phyloP scores from a whole-genome alignment of 2,797 vertebrate species.

The Mus minutoides region DNA sequence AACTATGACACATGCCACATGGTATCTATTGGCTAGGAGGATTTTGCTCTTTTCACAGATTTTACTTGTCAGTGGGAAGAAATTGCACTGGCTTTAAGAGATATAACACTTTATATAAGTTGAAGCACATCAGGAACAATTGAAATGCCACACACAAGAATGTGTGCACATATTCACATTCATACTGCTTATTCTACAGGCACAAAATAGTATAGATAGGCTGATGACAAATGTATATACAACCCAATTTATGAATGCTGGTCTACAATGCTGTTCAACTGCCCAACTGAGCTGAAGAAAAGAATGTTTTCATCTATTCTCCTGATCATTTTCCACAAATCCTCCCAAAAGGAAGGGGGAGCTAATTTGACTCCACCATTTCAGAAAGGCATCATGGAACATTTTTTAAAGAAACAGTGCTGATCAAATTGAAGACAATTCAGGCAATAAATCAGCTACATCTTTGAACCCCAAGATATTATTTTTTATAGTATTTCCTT shows the following conservation, averaged over 20 bases:
- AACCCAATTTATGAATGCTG: background rate
- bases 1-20: background rate
- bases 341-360: background rate
- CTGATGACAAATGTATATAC: background rate
- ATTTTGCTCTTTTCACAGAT: background rate
- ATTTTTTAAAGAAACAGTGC: background rate
- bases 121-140: background rate
- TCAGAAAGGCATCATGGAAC: background rate
- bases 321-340: background rate
- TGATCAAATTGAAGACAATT: background rate
- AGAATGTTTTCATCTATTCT: background rate
- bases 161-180: background rate
- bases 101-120: background rate
- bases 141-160: background rate
- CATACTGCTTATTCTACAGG: background rate
- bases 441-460: background rate
- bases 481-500: constrained; percentile 24
- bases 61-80: background rate
- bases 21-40: too few species aligned
- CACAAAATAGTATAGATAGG: background rate
- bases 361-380: background rate
- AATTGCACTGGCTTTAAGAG: background rate
- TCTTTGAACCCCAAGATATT: background rate
- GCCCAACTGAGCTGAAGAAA: background rate
- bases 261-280: background rate